Evolutionary conservation across 1,140 invertebrate species (phyloP).

Genomic region (Nautilus pompilius): DNA sequence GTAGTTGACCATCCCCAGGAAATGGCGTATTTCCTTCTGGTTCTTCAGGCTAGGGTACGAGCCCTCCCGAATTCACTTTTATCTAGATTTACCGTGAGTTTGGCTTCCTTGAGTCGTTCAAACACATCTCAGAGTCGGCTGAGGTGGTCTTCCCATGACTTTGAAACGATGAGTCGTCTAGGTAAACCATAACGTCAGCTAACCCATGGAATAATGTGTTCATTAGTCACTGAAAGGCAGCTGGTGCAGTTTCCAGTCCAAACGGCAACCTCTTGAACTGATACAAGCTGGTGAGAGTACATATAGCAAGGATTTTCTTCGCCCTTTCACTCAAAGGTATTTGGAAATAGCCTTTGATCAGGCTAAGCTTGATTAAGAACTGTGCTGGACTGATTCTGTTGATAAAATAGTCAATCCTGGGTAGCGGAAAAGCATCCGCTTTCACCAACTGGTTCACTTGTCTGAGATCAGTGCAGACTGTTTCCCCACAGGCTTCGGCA

Average conservation of each 20-base stretch:
- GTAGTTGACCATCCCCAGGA: conserved; percentile 28
- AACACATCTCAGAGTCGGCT: neutral
- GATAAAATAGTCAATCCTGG: conserved; percentile 20
- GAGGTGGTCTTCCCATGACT: too few species aligned
- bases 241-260: conserved; percentile 51
- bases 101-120: neutral
- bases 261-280: conserved; percentile 53
- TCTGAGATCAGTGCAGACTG: conserved; percentile 17
- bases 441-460: conserved; percentile 21
- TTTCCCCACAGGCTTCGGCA: conserved; percentile 3
- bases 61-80: conserved; percentile 17
- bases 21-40: conserved; percentile 30
- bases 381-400: conserved; percentile 12
- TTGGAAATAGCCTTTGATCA: neutral
- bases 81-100: conserved; percentile 9
- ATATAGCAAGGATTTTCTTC: conserved; percentile 7
- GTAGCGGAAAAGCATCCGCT: conserved; percentile 12
- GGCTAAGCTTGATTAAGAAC: neutral
- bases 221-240: conserved; percentile 57
- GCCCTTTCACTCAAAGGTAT: neutral
- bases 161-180: neutral
- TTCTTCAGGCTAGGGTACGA: conserved; percentile 21
- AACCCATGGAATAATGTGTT: conserved; percentile 3
- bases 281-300: conserved; percentile 11
- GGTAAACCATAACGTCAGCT: neutral